These are phyloP conservation scores for Drosophila anomalata DNA, from an alignment of 2,888 invertebrate genomes.

Conservation along the genomic window DNA sequence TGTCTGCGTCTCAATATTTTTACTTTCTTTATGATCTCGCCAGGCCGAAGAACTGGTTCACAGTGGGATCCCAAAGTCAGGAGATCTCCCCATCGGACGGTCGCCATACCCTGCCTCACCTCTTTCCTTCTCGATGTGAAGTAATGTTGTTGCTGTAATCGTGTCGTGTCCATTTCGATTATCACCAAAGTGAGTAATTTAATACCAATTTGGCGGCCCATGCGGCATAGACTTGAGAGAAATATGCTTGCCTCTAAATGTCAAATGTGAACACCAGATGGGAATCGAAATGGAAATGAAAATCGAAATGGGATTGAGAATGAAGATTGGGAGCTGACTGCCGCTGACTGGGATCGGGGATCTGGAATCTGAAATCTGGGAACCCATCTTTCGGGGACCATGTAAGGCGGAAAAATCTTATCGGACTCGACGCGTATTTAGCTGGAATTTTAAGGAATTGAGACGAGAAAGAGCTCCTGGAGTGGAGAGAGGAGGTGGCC, in stretches of 20 bases:
- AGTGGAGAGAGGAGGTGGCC: constrained; percentile 1
- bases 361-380: constrained; percentile 2
- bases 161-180: constrained; percentile 79
- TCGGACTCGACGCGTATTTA: constrained; percentile 26
- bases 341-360: constrained; percentile 27
- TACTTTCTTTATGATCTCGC: constrained; percentile 72
- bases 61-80: constrained; percentile 28
- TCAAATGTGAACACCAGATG: constrained; percentile 79
- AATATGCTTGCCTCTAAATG: constrained; percentile 78
- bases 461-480: background rate
- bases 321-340: constrained; percentile 48
- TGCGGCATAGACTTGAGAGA: constrained; percentile 72
- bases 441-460: constrained; percentile 35
- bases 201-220: constrained; percentile 76
- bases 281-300: constrained; percentile 38
- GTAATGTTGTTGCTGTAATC: constrained; percentile 69
- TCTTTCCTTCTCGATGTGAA: background rate
- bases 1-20: constrained; percentile 82
- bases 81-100: constrained; percentile 7
- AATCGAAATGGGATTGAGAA: constrained; percentile 58
- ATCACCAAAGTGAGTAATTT: constrained; percentile 78
- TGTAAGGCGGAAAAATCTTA: constrained; percentile 44
- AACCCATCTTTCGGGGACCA: background rate
- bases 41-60: constrained; percentile 69
- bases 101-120: background rate